These are phyloP conservation scores for Eupithecia dodoneata DNA, from an alignment of 2,888 invertebrate species.

Conservation along the genomic window DNA sequence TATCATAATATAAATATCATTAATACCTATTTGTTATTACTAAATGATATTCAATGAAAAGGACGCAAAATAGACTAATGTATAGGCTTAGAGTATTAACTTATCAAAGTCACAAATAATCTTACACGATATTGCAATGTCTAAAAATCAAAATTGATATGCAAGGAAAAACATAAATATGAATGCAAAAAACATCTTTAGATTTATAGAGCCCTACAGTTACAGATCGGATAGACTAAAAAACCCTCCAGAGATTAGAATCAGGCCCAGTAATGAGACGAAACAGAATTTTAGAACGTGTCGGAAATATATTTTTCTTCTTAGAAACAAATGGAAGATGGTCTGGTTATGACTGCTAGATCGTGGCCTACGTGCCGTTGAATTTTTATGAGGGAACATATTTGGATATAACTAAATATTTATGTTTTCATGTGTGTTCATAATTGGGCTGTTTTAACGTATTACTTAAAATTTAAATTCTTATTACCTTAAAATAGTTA, in stretches of 20 bases:
- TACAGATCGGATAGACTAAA: conserved; percentile 3
- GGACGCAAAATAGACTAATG: neutral
- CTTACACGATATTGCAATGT: neutral
- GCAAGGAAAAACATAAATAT: neutral
- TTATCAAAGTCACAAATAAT: neutral
- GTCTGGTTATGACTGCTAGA: conserved; percentile 27
- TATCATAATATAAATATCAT: too few species aligned
- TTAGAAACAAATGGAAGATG: conserved; percentile 33
- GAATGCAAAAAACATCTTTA: neutral
- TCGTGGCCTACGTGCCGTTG: conserved; percentile 33
- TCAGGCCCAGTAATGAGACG: conserved; percentile 41
- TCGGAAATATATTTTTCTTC: conserved; percentile 40
- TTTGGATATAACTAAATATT: conserved; percentile 8
- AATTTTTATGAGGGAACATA: conserved; percentile 30
- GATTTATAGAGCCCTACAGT: neutral
- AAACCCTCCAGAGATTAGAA: conserved; percentile 32
- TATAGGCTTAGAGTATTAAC: neutral
- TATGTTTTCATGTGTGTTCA: conserved; percentile 15
- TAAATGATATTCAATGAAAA: neutral
- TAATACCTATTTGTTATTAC: neutral
- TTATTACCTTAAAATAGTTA: neutral
- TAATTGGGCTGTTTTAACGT: conserved; percentile 8
- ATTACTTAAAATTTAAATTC: neutral
- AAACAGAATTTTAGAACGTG: conserved; percentile 44
- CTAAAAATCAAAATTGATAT: neutral